A percentile compares a stretch with the other conserved stretches of the same genome.
Evolutionary conservation across 1,140 invertebrate species (phyloP).

Genomic region (Zeugodacus cucurbitae): DNA sequence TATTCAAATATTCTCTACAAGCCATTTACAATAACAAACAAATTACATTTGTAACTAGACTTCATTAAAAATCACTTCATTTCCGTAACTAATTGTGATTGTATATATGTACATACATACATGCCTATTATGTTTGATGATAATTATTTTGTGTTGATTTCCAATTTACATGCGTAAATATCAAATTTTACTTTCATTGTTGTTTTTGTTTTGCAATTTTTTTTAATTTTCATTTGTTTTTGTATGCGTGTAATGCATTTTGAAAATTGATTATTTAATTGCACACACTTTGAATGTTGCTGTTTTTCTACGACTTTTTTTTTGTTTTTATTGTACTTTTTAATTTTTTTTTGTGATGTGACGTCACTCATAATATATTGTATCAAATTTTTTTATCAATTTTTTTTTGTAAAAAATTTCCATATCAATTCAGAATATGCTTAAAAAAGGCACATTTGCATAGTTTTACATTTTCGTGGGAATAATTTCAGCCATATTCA

Average conservation of each 20-base stretch:
- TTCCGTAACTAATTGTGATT: background rate
- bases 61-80: background rate
- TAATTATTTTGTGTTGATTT: too few relatives aligned
- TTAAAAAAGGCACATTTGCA: too few relatives aligned
- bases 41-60: background rate
- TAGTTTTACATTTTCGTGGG: too few relatives aligned
- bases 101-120: background rate
- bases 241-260: background rate
- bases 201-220: too few relatives aligned
- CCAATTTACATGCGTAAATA: too few relatives aligned
- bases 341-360: background rate
- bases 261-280: background rate
- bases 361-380: too few relatives aligned
- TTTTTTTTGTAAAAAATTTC: too few relatives aligned
- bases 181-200: too few relatives aligned
- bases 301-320: background rate
- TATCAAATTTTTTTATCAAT: too few relatives aligned
- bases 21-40: background rate
- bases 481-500: too few relatives aligned
- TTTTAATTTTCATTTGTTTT: too few relatives aligned
- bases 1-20: constrained; percentile 25
- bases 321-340: background rate
- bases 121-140: background rate
- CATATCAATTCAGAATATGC: too few relatives aligned
- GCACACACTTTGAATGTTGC: background rate